Evolutionary conservation across 1,140 invertebrate genomes (phyloP).

Genomic region (Scaptomyza pallida): DNA sequence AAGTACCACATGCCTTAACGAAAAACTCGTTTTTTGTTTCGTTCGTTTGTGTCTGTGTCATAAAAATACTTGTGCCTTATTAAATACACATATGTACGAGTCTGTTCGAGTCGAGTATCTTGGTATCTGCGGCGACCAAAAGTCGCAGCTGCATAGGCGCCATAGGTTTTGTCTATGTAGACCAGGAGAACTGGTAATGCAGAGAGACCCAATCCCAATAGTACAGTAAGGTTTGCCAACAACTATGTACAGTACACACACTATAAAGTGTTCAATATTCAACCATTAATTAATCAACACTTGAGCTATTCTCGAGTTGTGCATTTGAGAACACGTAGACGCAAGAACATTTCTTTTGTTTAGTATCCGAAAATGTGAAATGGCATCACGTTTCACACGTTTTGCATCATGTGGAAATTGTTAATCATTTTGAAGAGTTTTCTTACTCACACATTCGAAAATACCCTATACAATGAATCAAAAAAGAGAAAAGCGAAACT

Average conservation of each 20-base stretch:
- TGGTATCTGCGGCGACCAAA: not conserved
- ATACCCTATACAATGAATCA: not conserved
- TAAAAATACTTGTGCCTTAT: constrained; percentile 67
- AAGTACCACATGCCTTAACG: not conserved
- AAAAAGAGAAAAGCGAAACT: constrained; percentile 35
- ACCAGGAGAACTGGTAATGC: too few species aligned
- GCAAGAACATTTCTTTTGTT: not conserved
- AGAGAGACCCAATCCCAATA: too few species aligned
- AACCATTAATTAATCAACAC: too few species aligned
- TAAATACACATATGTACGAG: too few species aligned
- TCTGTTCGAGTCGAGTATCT: too few species aligned
- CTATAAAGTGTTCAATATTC: not conserved
- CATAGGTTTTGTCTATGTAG: not conserved
- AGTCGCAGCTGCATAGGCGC: constrained; percentile 27
- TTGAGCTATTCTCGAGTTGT: constrained; percentile 11
- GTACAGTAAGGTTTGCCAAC: too few species aligned
- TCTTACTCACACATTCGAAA: too few species aligned
- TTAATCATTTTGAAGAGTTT: too few species aligned
- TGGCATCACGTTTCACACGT: constrained; percentile 45
- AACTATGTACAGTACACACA: too few species aligned
- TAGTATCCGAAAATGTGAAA: constrained; percentile 28
- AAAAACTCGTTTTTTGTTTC: constrained; percentile 53
- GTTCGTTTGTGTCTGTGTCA: too few species aligned
- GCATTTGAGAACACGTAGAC: constrained; percentile 24
- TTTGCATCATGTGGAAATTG: constrained; percentile 29